phyloP scores from a whole-genome alignment of 2,797 vertebrate genomes.

The Margarornis squamiger region DNA sequence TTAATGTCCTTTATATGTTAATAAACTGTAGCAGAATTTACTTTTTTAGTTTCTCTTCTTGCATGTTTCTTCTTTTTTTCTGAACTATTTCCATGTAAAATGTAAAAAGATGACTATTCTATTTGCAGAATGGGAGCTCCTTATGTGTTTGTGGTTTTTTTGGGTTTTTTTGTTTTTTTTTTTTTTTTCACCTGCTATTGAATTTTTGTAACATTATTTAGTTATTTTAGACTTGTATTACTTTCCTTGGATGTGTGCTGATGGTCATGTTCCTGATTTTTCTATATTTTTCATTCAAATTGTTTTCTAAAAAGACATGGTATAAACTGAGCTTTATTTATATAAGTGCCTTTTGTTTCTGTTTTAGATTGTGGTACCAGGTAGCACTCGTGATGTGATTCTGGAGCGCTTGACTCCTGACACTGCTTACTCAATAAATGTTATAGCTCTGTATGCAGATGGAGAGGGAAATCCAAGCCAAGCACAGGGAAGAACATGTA shows the following conservation, averaged over 20 bases:
- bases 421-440: slow-evolving; percentile 86
- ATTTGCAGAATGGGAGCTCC: background rate
- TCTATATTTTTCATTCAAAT: background rate
- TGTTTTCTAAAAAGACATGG: background rate
- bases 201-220: background rate
- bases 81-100: background rate
- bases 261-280: background rate
- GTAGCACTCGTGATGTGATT: slow-evolving; percentile 82
- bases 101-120: background rate
- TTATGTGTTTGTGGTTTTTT: background rate
- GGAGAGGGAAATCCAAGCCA: slow-evolving; percentile 82
- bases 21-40: background rate
- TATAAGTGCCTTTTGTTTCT: background rate
- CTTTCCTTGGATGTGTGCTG: background rate
- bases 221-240: background rate
- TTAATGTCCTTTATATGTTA: background rate
- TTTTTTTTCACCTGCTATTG: background rate
- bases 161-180: too few species aligned
- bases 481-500: slow-evolving; percentile 89
- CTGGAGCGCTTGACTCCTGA: slow-evolving; percentile 90
- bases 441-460: slow-evolving; percentile 87
- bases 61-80: background rate
- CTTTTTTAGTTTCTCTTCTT: background rate
- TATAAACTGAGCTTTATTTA: background rate
- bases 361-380: slow-evolving; percentile 87